Evolutionary conservation across 2,888 invertebrate genomes (phyloP).

Genomic region (Diarsia dahlii): DNA sequence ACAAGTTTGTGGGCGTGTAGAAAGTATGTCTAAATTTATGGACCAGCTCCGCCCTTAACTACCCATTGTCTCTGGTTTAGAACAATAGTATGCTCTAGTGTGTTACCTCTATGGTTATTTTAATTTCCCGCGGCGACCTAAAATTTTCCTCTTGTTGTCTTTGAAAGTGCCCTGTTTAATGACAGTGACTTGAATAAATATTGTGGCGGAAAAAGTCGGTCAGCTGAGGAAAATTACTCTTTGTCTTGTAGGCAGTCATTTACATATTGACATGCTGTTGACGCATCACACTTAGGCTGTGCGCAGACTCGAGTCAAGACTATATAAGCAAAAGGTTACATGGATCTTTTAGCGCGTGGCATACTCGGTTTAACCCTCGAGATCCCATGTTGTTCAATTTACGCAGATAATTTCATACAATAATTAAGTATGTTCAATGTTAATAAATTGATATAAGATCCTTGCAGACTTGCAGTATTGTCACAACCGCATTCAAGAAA

Average conservation of each 20-base stretch:
- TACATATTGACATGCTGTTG: conserved; percentile 34
- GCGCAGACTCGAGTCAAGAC: conserved; percentile 4
- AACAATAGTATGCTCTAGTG: conserved; percentile 64
- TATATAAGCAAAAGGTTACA: no score
- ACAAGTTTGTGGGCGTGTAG: conserved; percentile 71
- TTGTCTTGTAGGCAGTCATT: conserved; percentile 31
- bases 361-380: no score
- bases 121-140: conserved; percentile 58
- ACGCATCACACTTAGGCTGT: conserved; percentile 25
- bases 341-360: no score
- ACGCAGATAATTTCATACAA: not conserved
- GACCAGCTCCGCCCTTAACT: conserved; percentile 67
- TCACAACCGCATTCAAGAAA: no score
- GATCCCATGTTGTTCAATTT: no score
- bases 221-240: conserved; percentile 35
- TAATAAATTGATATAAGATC: not conserved
- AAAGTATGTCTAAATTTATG: conserved; percentile 73
- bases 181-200: conserved; percentile 39
- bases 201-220: conserved; percentile 49
- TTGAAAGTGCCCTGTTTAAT: conserved; percentile 48
- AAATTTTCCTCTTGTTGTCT: conserved; percentile 53
- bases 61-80: conserved; percentile 63
- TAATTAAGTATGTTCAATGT: no score
- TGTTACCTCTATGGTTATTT: conserved; percentile 64
- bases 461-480: not conserved